Percentiles rank a stretch among this genome's conserved stretches.
Evolutionary conservation across 2,113 vertebrate genomes (phyloP).

Genomic region (Balaeniceps rex): DNA sequence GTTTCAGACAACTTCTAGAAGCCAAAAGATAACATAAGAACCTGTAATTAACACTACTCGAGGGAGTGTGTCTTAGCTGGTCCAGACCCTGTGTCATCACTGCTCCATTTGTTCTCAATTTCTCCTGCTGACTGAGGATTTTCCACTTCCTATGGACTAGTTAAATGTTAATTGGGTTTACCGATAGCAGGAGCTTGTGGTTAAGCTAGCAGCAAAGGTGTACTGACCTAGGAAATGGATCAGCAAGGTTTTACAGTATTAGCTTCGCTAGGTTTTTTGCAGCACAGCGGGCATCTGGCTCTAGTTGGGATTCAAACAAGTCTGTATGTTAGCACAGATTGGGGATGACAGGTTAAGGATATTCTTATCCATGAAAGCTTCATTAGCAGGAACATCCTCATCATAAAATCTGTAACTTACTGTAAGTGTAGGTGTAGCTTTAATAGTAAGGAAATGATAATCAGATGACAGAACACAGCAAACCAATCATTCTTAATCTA

Average conservation of each 20-base stretch:
- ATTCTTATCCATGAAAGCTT: background rate
- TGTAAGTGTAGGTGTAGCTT: background rate
- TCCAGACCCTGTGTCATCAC: background rate
- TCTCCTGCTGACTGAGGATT: background rate
- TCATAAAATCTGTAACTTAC: background rate
- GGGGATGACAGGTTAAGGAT: background rate
- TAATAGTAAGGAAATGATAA: background rate
- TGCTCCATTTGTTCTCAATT: background rate
- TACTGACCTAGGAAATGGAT: background rate
- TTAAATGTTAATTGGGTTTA: background rate
- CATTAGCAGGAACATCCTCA: background rate
- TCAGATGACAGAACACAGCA: background rate
- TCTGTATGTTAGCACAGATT: background rate
- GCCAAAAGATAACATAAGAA: background rate
- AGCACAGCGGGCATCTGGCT: background rate
- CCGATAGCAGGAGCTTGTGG: background rate
- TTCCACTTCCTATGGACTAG: background rate
- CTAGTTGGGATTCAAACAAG: background rate
- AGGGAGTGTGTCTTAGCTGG: background rate
- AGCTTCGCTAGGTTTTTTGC: background rate
- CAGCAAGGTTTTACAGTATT: background rate
- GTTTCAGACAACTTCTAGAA: background rate
- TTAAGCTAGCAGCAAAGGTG: background rate
- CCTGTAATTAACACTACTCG: background rate
- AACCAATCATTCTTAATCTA: background rate